Base-by-base conservation (phyloP, 2,888 invertebrate genomes). In the Drosophila niveifrons region DNA sequence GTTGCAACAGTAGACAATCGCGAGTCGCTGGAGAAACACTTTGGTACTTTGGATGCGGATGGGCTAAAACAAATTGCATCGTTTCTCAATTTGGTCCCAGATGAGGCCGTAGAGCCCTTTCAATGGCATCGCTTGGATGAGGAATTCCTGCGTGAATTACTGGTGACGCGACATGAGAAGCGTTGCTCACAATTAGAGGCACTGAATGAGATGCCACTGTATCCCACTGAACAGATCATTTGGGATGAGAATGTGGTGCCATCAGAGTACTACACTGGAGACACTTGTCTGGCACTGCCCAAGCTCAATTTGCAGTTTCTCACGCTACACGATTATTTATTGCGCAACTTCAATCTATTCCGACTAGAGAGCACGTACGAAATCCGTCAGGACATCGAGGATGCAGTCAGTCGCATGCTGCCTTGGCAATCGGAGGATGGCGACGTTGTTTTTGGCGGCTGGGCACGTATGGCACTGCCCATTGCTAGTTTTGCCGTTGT, bases 161-260 rank as follows among this genome's bases (percentile, higher is more conserved):
- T 99, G 93, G 97, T 98, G 92, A 93, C 94, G 91, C 94, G 97
- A 2, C 98, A 98, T 91, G 98, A 98, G 91, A 94, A 96, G 43
- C 94, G 98, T 53, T 95, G 96, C 36, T 99, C 98, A 0, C 99
- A 99, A 90, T 93, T 99, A 58, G 98, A 99, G 90, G 96, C 97
- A 61, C 93, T 99, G 10, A 99, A 99, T 92, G 97, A 98, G 82
- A 98, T 99, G 98, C 99, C 99, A 0, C 93, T 99, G 0, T 99
- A 99, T 91, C 99, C 99, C 0, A 99, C 98, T 0, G 99, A 99
- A 92, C 96, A 97, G 67, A 96, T 99, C 2, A 98, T 99, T 82
- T 99, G 99, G 99, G 98, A 99, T 92, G 99, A 99, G 92, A 99
- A 99, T 91, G 95, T 99, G 46, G 99, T 99, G 0, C 99, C 99